phyloP scores from a whole-genome alignment of 2,113 vertebrate genomes.

The Shinisaurus crocodilurus region DNA sequence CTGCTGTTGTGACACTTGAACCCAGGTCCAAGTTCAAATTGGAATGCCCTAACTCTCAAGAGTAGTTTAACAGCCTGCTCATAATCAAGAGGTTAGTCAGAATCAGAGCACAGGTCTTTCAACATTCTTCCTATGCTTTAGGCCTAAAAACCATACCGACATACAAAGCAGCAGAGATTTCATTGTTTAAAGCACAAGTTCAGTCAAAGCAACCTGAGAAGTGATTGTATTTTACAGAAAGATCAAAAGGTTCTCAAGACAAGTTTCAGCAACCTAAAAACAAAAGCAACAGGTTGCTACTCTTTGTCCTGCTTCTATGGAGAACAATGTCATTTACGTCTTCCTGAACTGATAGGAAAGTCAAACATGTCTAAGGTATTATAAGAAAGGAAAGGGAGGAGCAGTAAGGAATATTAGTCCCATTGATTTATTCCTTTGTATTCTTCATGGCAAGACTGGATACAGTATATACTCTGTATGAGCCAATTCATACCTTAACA shows the following conservation, averaged over 20 bases:
- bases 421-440: background rate
- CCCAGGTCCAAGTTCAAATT: background rate
- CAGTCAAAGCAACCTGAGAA: background rate
- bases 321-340: background rate
- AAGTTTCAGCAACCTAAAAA: background rate
- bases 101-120: background rate
- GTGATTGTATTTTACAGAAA: slow-evolving; percentile 11
- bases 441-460: background rate
- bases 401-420: background rate
- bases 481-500: background rate
- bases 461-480: too few species aligned
- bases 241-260: background rate
- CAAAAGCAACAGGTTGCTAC: background rate
- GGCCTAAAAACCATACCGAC: background rate
- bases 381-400: background rate
- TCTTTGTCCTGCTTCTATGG: fast-evolving
- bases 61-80: background rate
- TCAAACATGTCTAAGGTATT: background rate
- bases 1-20: background rate
- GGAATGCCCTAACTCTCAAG: background rate
- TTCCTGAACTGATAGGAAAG: background rate
- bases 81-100: background rate
- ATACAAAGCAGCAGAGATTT: background rate
- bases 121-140: background rate
- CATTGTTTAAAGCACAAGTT: background rate